Evolutionary conservation across 2,797 vertebrate genomes (phyloP).

Genomic region (Labroides dimidiatus): DNA sequence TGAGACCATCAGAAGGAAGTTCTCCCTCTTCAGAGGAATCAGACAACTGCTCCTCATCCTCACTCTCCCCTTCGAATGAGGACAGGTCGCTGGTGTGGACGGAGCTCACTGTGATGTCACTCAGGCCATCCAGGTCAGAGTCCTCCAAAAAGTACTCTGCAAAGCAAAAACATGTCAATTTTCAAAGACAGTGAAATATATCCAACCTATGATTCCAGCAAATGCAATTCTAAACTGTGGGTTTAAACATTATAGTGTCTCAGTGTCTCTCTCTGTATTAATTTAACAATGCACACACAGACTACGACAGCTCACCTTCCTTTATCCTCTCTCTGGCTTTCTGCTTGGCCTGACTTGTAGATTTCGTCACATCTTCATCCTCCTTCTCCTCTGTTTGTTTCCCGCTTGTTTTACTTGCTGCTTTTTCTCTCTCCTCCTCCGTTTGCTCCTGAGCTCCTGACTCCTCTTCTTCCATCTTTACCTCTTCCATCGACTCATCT

Average conservation of each 20-base stretch:
- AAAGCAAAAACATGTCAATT: conserved; percentile 7
- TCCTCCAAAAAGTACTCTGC: conserved; percentile 90
- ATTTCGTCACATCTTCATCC: conserved; percentile 82
- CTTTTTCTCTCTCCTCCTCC: conserved; percentile 85
- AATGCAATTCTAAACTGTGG: no score
- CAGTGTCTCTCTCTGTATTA: no score
- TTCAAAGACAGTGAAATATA: no score
- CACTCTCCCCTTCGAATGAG: conserved; percentile 95
- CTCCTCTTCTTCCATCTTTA: conserved; percentile 83
- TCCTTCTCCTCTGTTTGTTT: conserved; percentile 88
- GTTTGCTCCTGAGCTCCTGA: conserved; percentile 62
- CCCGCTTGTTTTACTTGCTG: conserved; percentile 72
- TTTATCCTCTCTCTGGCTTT: conserved; percentile 88
- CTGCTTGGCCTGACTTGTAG: conserved; percentile 82
- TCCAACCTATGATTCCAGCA: no score
- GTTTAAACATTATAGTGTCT: no score
- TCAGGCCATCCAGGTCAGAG: conserved; percentile 95
- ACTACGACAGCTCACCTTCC: conserved; percentile 85
- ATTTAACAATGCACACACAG: no score
- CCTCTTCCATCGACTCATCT: conserved; percentile 61
- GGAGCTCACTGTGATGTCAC: conserved; percentile 98
- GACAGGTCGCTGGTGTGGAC: conserved; percentile 99
- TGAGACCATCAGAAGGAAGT: conserved; percentile 88
- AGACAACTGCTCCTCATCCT: conserved; percentile 87
- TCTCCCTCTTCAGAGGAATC: conserved; percentile 96